Evolutionary conservation across 2,797 vertebrate genomes (phyloP), one percentile per base, ranked within the genome.

Genomic region (Amblyopsis hoosieri): DNA sequence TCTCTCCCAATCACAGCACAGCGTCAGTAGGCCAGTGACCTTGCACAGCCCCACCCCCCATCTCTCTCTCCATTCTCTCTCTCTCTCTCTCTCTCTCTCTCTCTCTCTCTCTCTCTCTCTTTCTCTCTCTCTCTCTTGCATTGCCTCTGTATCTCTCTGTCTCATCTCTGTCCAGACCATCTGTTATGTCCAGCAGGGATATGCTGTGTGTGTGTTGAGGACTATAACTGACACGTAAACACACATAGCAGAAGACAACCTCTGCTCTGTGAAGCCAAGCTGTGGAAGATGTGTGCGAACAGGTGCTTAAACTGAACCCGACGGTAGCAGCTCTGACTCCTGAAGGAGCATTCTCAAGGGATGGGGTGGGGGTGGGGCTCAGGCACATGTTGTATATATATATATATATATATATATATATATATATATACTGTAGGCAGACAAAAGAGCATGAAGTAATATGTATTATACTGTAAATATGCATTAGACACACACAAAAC

Each of bases 141-240:
- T 4, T 55, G 31, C 14, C 42, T 13, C 47, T 14, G 12, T 51
- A 31, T 23, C 14, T 62, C 64, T 82, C 86, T 70, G 76, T 84
- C 79, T 87, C 83, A 86, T 87, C 81, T 83, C 64, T 75, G 78
- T 88, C 80, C 83, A 84, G 78, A 74, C 90, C 90, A 90, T 91
- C 90, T 91, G 88, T 86, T 81, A 76, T 72, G 54, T 60, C 59
- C 48, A 4, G 31, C 31, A 56, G 65, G 56, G 76, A 75, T 80
- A 67, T 17, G 52, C 76, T 84, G 73, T 76, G 81, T 67, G 70
- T 23, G 75, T 69, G 45, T 66, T 64, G 67, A 50, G 64, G 66
- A 60, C 66, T 60, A 58, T 66, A 56, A 69, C 76, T 23, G 23
- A 70, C 54, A 50, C 53, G 51, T 47, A 49, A 73, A 69, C 64